Evolutionary conservation across 2,797 vertebrate genomes (phyloP).

Genomic region (Pempheris klunzingeri): DNA sequence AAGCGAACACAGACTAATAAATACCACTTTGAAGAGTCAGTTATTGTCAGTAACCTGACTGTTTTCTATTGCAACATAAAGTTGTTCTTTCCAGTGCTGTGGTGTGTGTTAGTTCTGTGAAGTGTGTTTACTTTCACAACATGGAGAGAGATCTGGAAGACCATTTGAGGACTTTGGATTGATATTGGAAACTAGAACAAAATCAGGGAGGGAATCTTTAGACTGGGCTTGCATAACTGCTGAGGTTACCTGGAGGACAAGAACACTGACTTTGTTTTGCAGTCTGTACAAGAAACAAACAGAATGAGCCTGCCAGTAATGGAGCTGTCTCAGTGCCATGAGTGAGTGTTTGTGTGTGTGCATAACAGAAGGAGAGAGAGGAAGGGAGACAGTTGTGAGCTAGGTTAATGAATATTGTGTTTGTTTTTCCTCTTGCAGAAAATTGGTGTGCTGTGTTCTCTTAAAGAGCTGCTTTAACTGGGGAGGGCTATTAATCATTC

Average conservation of each 20-base stretch:
- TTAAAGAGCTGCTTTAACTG: conserved; percentile 34
- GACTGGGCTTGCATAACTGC: not conserved
- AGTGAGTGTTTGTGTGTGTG: conserved; percentile 4
- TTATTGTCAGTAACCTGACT: not conserved
- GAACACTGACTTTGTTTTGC: conserved; percentile 24
- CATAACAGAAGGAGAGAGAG: not conserved
- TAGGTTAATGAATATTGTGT: conserved; percentile 40
- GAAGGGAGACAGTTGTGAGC: not conserved
- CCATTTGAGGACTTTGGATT: not conserved
- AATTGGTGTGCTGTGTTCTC: conserved; percentile 28
- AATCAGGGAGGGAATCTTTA: conserved; percentile 4
- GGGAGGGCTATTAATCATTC: conserved; percentile 48
- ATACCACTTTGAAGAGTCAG: not conserved
- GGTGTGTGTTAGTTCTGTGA: not conserved
- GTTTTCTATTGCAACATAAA: not conserved
- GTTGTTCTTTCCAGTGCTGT: not conserved
- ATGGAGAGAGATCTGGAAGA: not conserved
- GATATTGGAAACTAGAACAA: not conserved
- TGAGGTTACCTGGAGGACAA: conserved; percentile 40
- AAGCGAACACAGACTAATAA: not conserved
- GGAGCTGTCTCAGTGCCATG: conserved; percentile 20
- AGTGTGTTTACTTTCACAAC: not conserved
- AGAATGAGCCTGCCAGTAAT: conserved; percentile 30
- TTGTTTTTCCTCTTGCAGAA: conserved; percentile 46
- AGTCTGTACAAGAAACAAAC: conserved; percentile 28